Conservation (phyloP, 2,113 vertebrate species). For the Aspiorhynchus laticeps region DNA sequence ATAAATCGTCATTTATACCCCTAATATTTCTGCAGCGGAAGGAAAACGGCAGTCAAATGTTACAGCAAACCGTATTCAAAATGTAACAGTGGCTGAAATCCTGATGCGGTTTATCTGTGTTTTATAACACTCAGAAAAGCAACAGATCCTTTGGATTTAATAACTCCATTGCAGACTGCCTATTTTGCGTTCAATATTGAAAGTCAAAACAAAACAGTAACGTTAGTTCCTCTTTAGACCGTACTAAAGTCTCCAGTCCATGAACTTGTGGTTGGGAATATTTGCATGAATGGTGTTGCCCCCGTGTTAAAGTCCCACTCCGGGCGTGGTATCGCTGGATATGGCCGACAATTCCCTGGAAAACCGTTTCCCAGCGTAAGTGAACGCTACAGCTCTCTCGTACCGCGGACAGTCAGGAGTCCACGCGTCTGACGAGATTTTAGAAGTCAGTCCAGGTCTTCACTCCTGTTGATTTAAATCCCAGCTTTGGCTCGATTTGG, state of each 20-base stretch:
- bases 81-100: not conserved
- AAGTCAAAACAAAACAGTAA: not conserved
- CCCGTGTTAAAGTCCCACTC: conserved; percentile 50
- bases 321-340: conserved; percentile 72
- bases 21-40: not conserved
- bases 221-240: not conserved
- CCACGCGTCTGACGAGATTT: not conserved
- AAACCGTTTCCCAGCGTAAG: not conserved
- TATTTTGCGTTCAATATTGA: not conserved
- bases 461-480: conserved; percentile 22
- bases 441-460: not conserved
- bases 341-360: conserved; percentile 67
- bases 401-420: not conserved
- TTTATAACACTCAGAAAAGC: conserved; percentile 14
- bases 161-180: not conserved
- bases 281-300: not conserved
- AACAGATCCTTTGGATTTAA: conserved; percentile 31
- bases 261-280: not conserved
- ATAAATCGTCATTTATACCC: conserved; percentile 25
- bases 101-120: not conserved
- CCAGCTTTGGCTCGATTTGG: conserved; percentile 34
- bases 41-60: not conserved
- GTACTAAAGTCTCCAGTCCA: not conserved
- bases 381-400: not conserved
- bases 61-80: not conserved